phyloP scores from a whole-genome alignment of 2,113 vertebrate species.

The Mesitornis unicolor region DNA sequence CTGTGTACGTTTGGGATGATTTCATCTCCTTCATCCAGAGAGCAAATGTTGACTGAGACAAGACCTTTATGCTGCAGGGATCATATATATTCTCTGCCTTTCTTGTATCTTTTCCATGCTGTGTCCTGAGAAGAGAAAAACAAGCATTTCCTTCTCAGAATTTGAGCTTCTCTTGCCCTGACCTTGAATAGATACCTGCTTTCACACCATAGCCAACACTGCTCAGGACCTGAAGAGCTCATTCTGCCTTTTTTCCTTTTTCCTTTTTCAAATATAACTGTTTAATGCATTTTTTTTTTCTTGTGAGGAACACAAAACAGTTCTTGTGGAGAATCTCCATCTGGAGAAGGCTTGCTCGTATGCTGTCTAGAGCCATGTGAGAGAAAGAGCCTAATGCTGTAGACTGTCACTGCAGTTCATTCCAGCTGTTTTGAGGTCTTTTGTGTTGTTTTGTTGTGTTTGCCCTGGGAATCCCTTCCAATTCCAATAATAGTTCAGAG shows the following conservation, averaged over 20 bases:
- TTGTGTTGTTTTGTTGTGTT: neutral
- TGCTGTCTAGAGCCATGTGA: neutral
- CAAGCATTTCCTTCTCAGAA: neutral
- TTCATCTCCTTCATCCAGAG: slow-evolving; percentile 15
- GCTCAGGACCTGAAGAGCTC: neutral
- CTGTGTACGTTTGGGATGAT: slow-evolving; percentile 5
- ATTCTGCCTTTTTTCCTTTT: too few relatives aligned
- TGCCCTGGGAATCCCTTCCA: neutral
- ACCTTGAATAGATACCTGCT: neutral
- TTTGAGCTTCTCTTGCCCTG: neutral
- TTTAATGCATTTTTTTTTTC: neutral
- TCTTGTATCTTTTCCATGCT: neutral
- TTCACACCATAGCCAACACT: neutral
- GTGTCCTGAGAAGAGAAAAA: neutral
- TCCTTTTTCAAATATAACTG: neutral
- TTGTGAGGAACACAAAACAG: neutral
- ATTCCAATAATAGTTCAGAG: neutral
- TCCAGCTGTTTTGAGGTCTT: neutral
- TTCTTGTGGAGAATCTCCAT: neutral
- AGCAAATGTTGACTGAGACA: slow-evolving; percentile 17
- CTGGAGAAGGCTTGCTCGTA: neutral
- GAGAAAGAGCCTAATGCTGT: neutral
- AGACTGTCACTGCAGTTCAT: neutral
- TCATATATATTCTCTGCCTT: neutral
- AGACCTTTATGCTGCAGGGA: slow-evolving; percentile 21